Evolutionary conservation across 2,888 invertebrate species (phyloP).

Genomic region (Tetragnatha montana): DNA sequence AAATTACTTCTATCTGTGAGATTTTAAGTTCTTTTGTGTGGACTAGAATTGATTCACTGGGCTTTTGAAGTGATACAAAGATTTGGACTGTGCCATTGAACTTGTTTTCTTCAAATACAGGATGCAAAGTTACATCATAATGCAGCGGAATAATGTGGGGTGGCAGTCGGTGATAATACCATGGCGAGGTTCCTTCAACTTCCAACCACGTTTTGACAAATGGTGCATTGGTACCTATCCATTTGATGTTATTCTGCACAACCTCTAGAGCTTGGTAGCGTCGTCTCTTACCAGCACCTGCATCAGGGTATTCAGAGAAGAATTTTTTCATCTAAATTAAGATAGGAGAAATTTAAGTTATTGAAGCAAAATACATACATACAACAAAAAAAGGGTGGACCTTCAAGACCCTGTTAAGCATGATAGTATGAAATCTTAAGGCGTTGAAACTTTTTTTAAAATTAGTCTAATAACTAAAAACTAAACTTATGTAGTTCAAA

Average conservation of each 20-base stretch:
- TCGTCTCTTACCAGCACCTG: constrained; percentile 87
- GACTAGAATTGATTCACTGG: constrained; percentile 77
- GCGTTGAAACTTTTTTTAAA: neutral
- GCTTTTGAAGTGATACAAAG: constrained; percentile 74
- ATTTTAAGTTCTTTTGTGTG: constrained; percentile 82
- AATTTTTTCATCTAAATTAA: constrained; percentile 84
- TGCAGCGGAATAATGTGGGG: constrained; percentile 80
- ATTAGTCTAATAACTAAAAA: too few relatives aligned
- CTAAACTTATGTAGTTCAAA: too few relatives aligned
- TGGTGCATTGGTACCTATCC: constrained; percentile 80
- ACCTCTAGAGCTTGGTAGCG: constrained; percentile 86
- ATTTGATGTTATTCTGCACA: constrained; percentile 87
- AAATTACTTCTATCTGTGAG: constrained; percentile 74
- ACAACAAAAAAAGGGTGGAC: neutral
- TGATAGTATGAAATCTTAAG: neutral
- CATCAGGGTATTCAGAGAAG: constrained; percentile 87
- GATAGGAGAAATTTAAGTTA: neutral
- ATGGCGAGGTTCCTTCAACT: constrained; percentile 48
- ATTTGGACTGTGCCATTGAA: constrained; percentile 80
- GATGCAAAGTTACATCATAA: constrained; percentile 83
- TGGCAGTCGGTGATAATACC: constrained; percentile 80
- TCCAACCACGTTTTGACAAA: constrained; percentile 43
- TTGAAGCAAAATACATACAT: neutral
- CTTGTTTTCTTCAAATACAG: constrained; percentile 80
- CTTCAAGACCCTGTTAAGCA: neutral